Conservation (phyloP, 1,140 invertebrate species). For the Liolophura sinensis region DNA sequence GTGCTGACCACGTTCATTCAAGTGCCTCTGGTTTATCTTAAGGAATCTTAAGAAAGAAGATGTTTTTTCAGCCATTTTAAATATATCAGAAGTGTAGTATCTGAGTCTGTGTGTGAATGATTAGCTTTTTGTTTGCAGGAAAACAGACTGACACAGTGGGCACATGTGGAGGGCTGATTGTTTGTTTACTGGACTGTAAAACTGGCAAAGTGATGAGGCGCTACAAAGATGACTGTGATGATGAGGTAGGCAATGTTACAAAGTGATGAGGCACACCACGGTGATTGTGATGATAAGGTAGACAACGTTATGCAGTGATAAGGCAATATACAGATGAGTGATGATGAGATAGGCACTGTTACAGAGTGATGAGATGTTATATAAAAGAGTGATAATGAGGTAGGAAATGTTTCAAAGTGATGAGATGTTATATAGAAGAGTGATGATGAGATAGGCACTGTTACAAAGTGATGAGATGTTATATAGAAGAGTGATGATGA, state of each 20-base stretch:
- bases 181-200: constrained; percentile 61
- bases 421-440: constrained; percentile 58
- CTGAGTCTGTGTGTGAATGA: too few species aligned
- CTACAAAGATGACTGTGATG: constrained; percentile 50
- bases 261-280: constrained; percentile 59
- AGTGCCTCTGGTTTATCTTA: too few species aligned
- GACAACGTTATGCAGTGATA: constrained; percentile 38
- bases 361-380: constrained; percentile 60
- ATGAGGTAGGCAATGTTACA: constrained; percentile 32
- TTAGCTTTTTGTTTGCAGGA: constrained; percentile 22
- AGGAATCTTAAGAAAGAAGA: too few species aligned
- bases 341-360: constrained; percentile 30
- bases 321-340: constrained; percentile 57
- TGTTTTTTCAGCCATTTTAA: too few species aligned
- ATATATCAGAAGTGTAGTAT: too few species aligned
- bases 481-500: constrained; percentile 48
- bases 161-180: constrained; percentile 62
- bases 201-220: constrained; percentile 60
- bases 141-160: constrained; percentile 57
- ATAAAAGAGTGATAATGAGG: constrained; percentile 45
- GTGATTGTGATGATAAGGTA: constrained; percentile 39
- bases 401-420: constrained; percentile 43
- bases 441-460: constrained; percentile 32
- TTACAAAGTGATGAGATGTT: constrained; percentile 59
- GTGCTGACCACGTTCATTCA: too few species aligned